These are phyloP conservation scores for Artibeus lituratus DNA, from an alignment of 2,797 vertebrate genomes.

Conservation along the genomic window DNA sequence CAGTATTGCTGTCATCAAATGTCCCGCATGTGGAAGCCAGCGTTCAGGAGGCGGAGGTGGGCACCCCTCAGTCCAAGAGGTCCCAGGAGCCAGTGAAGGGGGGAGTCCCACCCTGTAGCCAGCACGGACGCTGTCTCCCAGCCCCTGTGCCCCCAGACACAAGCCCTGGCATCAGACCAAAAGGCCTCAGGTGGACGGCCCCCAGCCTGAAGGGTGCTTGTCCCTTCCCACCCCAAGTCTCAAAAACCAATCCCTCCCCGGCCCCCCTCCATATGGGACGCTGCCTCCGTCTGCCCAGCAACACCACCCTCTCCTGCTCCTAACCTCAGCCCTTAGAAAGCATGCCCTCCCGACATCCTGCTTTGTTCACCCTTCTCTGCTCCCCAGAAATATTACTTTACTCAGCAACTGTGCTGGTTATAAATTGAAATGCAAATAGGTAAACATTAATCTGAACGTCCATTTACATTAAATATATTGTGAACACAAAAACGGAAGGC, in stretches of 20 bases:
- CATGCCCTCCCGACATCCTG: not conserved
- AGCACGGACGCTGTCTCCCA: no score
- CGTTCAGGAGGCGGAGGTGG: accelerated
- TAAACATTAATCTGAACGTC: conserved; percentile 33
- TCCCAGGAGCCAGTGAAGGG: not conserved
- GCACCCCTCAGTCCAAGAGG: not conserved
- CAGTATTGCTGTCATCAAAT: not conserved
- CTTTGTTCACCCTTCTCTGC: conserved; percentile 40
- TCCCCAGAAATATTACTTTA: conserved; percentile 48
- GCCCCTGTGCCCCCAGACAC: accelerated
- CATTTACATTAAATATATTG: not conserved
- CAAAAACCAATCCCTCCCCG: no score
- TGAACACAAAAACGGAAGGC: not conserved
- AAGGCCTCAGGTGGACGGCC: not conserved
- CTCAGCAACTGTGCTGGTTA: conserved; percentile 7
- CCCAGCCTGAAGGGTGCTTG: accelerated
- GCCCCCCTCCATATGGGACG: not conserved
- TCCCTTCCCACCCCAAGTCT: not conserved
- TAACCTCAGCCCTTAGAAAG: not conserved
- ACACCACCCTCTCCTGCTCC: not conserved
- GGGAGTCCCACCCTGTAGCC: accelerated
- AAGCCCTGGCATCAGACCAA: not conserved
- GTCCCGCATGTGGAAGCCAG: not conserved
- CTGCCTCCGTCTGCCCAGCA: accelerated
- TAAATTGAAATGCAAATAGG: conserved; percentile 51